Evolutionary conservation across 2,888 invertebrate genomes (phyloP).

Genomic region (Phanerotoma sp.): DNA sequence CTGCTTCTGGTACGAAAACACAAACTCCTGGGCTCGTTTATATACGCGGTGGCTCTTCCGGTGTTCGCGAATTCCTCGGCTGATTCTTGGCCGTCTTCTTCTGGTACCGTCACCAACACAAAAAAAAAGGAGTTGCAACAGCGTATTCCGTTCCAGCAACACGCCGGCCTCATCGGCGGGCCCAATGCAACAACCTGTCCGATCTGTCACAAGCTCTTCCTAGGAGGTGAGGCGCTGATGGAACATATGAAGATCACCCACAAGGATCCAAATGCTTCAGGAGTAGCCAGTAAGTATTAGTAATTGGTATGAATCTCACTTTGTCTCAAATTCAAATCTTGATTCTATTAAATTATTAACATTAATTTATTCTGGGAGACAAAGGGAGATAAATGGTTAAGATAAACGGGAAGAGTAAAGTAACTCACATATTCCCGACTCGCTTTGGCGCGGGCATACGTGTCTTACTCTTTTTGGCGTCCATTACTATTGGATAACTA

Average conservation of each 20-base stretch:
- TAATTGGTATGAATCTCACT: not conserved
- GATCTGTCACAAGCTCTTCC: slow-evolving; percentile 91
- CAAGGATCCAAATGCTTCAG: slow-evolving; percentile 88
- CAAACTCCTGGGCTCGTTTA: slow-evolving; percentile 37
- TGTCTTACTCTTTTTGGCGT: slow-evolving; percentile 36
- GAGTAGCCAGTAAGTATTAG: slow-evolving; percentile 81
- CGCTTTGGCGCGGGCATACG: slow-evolving; percentile 55
- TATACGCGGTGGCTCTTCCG: slow-evolving; percentile 48
- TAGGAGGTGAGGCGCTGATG: slow-evolving; percentile 89
- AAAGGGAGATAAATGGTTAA: slow-evolving; percentile 13
- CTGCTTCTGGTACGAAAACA: slow-evolving; percentile 50
- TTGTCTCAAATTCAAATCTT: slow-evolving; percentile 3
- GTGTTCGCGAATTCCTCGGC: slow-evolving; percentile 42
- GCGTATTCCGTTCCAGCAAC: slow-evolving; percentile 95
- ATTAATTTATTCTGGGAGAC: slow-evolving; percentile 6
- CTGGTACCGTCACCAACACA: slow-evolving; percentile 32
- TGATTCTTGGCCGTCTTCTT: slow-evolving; percentile 41
- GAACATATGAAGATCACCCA: slow-evolving; percentile 96
- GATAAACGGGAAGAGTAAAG: slow-evolving; percentile 35
- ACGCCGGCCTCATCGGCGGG: slow-evolving; percentile 88
- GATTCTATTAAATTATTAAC: slow-evolving; percentile 1
- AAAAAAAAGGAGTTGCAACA: slow-evolving; percentile 75
- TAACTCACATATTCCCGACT: slow-evolving; percentile 46
- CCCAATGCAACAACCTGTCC: slow-evolving; percentile 91
- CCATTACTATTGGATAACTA: slow-evolving; percentile 34